Evolutionary conservation across 2,113 vertebrate genomes (phyloP).

Genomic region (Leucoraja erinaceus): DNA sequence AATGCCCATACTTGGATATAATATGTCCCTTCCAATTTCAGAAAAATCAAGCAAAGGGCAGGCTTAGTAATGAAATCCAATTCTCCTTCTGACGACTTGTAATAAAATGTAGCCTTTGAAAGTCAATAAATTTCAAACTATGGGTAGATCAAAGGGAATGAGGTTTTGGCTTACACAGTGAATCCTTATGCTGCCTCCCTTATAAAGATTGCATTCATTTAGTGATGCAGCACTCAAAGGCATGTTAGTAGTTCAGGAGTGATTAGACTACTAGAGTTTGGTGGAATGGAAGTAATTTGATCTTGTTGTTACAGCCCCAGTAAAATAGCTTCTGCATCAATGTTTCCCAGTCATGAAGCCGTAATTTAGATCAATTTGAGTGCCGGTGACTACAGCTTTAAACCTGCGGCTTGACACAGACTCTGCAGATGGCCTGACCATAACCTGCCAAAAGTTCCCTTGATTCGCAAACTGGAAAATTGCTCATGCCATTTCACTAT

Average conservation of each 20-base stretch:
- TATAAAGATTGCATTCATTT: constrained; percentile 15
- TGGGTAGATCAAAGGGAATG: background rate
- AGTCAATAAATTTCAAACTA: constrained; percentile 23
- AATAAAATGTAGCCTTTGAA: background rate
- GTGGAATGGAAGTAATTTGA: background rate
- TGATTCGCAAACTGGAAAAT: too few species aligned
- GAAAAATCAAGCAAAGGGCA: background rate
- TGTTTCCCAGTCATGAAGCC: background rate
- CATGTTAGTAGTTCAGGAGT: background rate
- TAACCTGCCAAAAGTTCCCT: too few species aligned
- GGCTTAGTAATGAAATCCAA: background rate
- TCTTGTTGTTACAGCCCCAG: background rate
- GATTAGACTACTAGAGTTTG: background rate
- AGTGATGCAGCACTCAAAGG: too few species aligned
- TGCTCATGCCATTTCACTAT: too few species aligned
- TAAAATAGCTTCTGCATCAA: background rate
- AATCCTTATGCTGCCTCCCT: background rate
- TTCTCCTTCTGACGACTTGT: background rate
- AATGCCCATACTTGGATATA: background rate
- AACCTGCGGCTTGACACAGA: background rate
- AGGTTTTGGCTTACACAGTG: background rate
- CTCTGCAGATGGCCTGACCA: too few species aligned
- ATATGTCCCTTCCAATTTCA: background rate
- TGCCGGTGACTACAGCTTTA: background rate
- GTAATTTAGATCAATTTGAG: background rate